These are phyloP conservation scores for Spea hammondii DNA, from an alignment of 2,797 vertebrate species.

Conservation along the genomic window DNA sequence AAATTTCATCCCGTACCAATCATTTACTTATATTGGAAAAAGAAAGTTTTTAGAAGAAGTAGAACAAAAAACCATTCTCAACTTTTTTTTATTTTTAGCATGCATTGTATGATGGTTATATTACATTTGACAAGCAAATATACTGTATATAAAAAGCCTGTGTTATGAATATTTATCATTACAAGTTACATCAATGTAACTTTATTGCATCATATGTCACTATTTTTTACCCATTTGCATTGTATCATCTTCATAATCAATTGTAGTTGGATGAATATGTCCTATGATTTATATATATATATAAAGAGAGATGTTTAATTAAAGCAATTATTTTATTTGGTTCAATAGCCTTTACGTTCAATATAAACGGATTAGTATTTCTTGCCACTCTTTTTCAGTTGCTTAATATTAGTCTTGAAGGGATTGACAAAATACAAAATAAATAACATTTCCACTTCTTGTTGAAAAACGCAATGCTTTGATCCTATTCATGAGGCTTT, in stretches of 20 bases:
- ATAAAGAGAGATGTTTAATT: neutral
- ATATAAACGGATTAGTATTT: neutral
- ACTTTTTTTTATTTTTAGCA: neutral
- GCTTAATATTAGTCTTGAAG: slow-evolving; percentile 1
- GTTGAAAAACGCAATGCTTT: no score
- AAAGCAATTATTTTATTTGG: neutral
- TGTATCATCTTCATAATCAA: slow-evolving; percentile 3
- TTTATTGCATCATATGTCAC: slow-evolving; percentile 37
- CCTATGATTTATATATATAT: slow-evolving; percentile 17
- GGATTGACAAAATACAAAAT: slow-evolving; percentile 5
- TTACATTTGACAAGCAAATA: slow-evolving; percentile 32
- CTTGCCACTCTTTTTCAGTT: neutral
- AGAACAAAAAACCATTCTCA: no score
- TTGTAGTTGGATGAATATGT: slow-evolving; percentile 14
- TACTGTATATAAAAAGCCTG: slow-evolving; percentile 21
- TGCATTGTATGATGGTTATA: slow-evolving; percentile 9
- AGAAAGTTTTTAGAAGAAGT: no score
- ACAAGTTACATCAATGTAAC: slow-evolving; percentile 24
- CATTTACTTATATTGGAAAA: no score
- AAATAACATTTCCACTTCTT: neutral
- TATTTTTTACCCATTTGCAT: neutral
- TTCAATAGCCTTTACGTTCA: neutral
- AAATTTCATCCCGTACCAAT: no score
- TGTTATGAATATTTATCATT: slow-evolving; percentile 46
- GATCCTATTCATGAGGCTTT: no score